These are phyloP conservation scores for Odocoileus hemionus DNA, from an alignment of 2,113 vertebrate genomes.

Conservation along the genomic window DNA sequence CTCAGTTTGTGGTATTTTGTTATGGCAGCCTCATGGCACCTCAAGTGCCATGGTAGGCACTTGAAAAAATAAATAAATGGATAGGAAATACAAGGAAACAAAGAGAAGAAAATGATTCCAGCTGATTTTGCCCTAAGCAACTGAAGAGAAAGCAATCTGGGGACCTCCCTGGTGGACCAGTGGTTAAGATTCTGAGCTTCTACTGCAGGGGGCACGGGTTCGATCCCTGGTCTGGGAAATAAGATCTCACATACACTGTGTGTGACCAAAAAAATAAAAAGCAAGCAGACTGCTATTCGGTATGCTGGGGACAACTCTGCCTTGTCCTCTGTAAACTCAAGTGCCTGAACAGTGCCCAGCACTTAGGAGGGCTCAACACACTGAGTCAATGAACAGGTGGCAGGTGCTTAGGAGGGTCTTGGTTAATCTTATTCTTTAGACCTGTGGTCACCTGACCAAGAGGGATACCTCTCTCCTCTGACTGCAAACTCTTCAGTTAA, in stretches of 20 bases:
- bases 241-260: background rate
- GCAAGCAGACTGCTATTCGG: background rate
- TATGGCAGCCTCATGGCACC: background rate
- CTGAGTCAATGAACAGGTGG: background rate
- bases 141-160: background rate
- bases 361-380: background rate
- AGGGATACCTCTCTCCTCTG: background rate
- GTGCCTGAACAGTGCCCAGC: background rate
- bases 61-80: background rate
- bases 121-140: background rate
- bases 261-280: background rate
- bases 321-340: background rate
- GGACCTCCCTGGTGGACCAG: background rate
- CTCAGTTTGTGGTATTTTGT: background rate
- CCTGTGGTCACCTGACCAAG: background rate
- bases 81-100: background rate
- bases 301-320: no score
- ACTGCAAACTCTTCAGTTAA: background rate
- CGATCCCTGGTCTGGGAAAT: background rate
- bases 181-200: background rate
- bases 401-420: background rate
- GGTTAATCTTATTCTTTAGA: background rate
- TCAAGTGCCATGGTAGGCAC: background rate
- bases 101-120: background rate
- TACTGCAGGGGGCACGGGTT: background rate